These are phyloP conservation scores for Microcebus jonahi DNA, from an alignment of 2,113 vertebrate species.

Conservation along the genomic window DNA sequence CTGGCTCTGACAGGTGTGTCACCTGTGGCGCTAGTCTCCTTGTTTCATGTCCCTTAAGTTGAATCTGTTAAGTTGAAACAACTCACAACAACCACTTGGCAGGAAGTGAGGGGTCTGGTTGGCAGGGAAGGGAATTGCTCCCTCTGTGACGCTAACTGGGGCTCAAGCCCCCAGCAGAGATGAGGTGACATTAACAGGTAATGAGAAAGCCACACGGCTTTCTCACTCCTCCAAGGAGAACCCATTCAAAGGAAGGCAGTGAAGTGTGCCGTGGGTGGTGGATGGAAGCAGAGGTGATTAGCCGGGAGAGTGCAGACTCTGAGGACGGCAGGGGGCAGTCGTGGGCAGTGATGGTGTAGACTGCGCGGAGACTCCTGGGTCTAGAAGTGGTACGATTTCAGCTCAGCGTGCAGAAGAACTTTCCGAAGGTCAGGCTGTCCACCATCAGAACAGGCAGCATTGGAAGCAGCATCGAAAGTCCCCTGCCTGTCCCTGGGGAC, in stretches of 20 bases:
- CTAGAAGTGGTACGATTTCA: neutral
- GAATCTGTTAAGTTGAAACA: conserved; percentile 7
- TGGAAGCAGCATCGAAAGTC: neutral
- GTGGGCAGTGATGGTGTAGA: neutral
- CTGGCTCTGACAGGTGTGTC: neutral
- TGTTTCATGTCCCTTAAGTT: neutral
- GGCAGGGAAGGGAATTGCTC: neutral
- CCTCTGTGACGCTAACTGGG: neutral
- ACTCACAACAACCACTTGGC: neutral
- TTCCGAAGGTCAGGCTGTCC: neutral
- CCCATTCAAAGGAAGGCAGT: neutral
- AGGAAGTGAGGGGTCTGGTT: neutral
- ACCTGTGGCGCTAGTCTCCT: neutral
- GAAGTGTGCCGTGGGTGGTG: neutral
- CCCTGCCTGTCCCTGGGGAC: neutral
- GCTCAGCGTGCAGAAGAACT: neutral
- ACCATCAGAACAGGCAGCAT: neutral
- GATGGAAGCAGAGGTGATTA: neutral
- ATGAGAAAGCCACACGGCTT: neutral
- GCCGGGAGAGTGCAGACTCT: neutral
- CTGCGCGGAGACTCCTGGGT: neutral
- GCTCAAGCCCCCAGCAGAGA: neutral
- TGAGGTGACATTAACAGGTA: neutral
- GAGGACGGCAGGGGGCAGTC: neutral
- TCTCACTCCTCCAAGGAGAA: neutral